phyloP scores from a whole-genome alignment of 1,140 invertebrate species.

The Drosophila tropicalis region DNA sequence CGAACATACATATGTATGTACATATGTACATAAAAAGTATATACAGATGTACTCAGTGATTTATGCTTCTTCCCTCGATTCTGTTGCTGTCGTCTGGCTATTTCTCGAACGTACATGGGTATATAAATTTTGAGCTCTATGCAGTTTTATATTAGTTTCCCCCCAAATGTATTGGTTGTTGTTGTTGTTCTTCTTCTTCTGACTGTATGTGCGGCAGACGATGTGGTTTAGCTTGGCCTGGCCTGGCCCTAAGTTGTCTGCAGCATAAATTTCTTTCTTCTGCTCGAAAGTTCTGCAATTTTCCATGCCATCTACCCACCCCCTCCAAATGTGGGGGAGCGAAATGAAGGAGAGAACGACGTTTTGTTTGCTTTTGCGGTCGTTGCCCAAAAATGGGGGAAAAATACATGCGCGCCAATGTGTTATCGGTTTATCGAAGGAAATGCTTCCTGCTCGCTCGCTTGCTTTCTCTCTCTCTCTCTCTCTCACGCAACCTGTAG shows the following conservation, averaged over 20 bases:
- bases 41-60: conserved; percentile 14
- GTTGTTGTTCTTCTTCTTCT: not conserved
- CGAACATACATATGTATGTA: conserved; percentile 41
- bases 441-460: conserved; percentile 23
- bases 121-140: conserved; percentile 16
- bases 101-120: conserved; percentile 35
- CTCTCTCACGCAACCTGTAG: conserved; percentile 59
- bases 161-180: conserved; percentile 34
- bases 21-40: not conserved
- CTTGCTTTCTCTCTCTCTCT: conserved; percentile 43
- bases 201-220: too few species aligned
- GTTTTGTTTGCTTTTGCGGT: conserved; percentile 64
- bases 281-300: conserved; percentile 58
- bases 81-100: conserved; percentile 51
- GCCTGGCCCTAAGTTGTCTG: conserved; percentile 25
- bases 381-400: conserved; percentile 67
- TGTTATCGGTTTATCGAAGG: conserved; percentile 48
- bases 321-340: conserved; percentile 14
- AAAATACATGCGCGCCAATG: conserved; percentile 60
- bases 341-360: conserved; percentile 16
- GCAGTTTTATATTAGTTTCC: conserved; percentile 30
- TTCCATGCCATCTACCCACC: conserved; percentile 25
- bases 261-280: conserved; percentile 42
- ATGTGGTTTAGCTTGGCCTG: conserved; percentile 23
- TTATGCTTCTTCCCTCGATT: conserved; percentile 26